Percentiles rank a stretch among this genome's conserved stretches.
Evolutionary conservation across 2,797 vertebrate genomes (phyloP).

Genomic region (Hipposideros larvatus): DNA sequence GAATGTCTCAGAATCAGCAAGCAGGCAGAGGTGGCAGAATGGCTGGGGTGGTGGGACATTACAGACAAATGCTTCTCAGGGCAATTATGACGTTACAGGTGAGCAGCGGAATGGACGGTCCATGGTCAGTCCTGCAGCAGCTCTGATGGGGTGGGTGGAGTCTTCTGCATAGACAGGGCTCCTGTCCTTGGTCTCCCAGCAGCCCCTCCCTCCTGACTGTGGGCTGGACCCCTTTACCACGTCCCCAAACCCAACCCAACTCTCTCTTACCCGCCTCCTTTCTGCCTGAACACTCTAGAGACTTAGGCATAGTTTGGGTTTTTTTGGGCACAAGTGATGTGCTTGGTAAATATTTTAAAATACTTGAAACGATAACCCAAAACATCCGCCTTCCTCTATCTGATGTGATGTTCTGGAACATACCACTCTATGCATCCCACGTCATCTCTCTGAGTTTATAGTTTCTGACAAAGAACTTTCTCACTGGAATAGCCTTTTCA

Average conservation of each 20-base stretch:
- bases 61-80: not conserved
- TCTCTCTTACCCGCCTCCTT: not conserved
- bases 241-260: not conserved
- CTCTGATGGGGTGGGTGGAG: not conserved
- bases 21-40: not conserved
- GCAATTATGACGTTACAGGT: not conserved
- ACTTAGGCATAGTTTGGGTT: not conserved
- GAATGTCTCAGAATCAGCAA: not conserved
- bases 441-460: not conserved
- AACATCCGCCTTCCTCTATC: not conserved
- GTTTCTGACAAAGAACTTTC: slow-evolving; percentile 21
- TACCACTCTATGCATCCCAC: not conserved
- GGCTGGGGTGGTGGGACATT: too few relatives aligned
- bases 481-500: not conserved
- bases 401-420: not conserved
- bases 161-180: not conserved
- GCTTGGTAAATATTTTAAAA: not conserved
- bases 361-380: not conserved
- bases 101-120: not conserved
- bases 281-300: not conserved
- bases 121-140: too few relatives aligned
- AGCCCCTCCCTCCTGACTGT: not conserved
- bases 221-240: not conserved
- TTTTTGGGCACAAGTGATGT: not conserved
- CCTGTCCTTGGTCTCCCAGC: not conserved